Evolutionary conservation across 2,888 invertebrate species (phyloP).

Genomic region (Hanleya hanleyi): DNA sequence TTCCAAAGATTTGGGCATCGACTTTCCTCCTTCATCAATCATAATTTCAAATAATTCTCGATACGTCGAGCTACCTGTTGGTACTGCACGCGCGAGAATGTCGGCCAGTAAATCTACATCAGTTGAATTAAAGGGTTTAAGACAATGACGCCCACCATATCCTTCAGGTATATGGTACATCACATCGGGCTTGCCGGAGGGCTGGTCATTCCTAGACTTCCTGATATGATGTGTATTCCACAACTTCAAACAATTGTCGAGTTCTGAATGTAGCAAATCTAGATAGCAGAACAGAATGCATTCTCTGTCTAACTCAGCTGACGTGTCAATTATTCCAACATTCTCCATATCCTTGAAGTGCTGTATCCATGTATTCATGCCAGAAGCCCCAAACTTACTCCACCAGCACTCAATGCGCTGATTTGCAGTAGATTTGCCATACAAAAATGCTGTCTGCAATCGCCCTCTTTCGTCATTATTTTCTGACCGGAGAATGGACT

Average conservation of each 20-base stretch:
- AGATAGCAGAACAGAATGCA: background rate
- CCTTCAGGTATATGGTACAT: background rate
- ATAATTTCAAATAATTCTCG: background rate
- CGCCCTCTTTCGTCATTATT: background rate
- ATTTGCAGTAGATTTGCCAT: too few relatives aligned
- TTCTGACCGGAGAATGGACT: background rate
- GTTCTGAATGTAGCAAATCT: background rate
- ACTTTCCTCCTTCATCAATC: background rate
- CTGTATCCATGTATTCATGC: background rate
- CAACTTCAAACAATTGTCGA: background rate
- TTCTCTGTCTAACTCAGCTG: background rate
- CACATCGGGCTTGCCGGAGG: too few relatives aligned
- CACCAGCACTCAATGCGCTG: too few relatives aligned
- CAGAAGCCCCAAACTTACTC: background rate
- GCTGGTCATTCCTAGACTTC: background rate
- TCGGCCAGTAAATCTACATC: background rate
- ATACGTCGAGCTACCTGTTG: background rate
- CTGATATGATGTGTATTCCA: conserved; percentile 14
- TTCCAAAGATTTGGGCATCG: background rate
- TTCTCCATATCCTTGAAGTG: background rate
- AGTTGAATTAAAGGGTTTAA: background rate
- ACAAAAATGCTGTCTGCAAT: background rate
- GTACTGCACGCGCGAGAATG: background rate
- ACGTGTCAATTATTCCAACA: background rate
- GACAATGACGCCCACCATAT: background rate